These are phyloP conservation scores for Arrhamphus sclerolepis DNA, from an alignment of 2,797 vertebrate species.

Conservation along the genomic window DNA sequence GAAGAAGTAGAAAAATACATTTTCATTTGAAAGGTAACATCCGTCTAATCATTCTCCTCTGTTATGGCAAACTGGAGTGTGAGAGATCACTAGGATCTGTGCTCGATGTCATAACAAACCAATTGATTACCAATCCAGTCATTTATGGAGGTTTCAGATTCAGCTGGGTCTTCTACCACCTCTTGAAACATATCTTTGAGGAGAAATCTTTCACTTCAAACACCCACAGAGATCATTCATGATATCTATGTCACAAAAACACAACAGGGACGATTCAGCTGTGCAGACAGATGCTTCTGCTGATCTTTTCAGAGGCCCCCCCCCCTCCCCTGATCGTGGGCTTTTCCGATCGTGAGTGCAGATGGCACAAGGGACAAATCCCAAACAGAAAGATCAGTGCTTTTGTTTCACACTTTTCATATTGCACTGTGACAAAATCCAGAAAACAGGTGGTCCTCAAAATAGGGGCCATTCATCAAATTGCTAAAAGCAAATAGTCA, in stretches of 20 bases:
- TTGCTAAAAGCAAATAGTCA: conserved; percentile 19
- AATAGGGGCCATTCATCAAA: conserved; percentile 45
- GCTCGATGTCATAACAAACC: conserved; percentile 50
- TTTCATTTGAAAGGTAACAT: conserved; percentile 13
- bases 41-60: conserved; percentile 4
- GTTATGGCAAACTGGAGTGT: conserved; percentile 48
- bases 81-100: conserved; percentile 24
- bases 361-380: conserved; percentile 64
- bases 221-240: conserved; percentile 19
- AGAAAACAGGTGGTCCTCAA: conserved; percentile 60
- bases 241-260: conserved; percentile 34
- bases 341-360: conserved; percentile 55
- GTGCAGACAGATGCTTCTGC: conserved; percentile 44
- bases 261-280: conserved; percentile 17
- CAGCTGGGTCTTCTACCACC: conserved; percentile 2
- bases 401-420: conserved; percentile 60
- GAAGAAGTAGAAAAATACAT: conserved; percentile 9
- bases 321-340: conserved; percentile 10
- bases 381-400: conserved; percentile 48
- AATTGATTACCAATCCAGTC: conserved; percentile 62
- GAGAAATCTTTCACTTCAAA: conserved; percentile 31
- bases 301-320: conserved; percentile 46
- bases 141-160: conserved; percentile 37
- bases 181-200: conserved; percentile 25
- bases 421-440: conserved; percentile 24